These are phyloP conservation scores for Pao palembangensis DNA, from an alignment of 2,113 vertebrate species.

Conservation along the genomic window DNA sequence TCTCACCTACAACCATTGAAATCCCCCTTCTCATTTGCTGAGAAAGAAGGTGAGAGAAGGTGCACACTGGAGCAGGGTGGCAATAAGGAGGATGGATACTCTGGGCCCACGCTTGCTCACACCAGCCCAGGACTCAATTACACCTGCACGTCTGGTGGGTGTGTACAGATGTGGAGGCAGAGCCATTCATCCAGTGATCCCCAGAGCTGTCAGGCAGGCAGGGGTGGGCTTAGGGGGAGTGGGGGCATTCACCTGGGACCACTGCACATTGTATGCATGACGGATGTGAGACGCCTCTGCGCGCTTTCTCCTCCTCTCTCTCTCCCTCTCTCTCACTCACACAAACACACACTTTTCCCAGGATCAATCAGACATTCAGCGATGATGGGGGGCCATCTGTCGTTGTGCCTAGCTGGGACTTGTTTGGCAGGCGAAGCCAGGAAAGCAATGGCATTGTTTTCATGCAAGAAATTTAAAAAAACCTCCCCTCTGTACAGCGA, in stretches of 20 bases:
- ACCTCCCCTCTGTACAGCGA: slow-evolving; percentile 69
- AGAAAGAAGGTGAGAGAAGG: slow-evolving; percentile 20
- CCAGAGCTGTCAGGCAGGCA: slow-evolving; percentile 39
- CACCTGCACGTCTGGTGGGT: slow-evolving; percentile 63
- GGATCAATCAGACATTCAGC: slow-evolving; percentile 80
- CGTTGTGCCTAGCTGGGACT: slow-evolving; percentile 58
- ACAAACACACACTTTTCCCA: slow-evolving; percentile 47
- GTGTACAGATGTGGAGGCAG: slow-evolving; percentile 62
- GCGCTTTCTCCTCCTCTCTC: neutral
- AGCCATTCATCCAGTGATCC: slow-evolving; percentile 68
- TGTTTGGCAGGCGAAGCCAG: slow-evolving; percentile 76
- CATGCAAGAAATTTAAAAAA: slow-evolving; percentile 78
- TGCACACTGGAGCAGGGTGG: slow-evolving; percentile 48
- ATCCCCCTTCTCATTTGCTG: slow-evolving; percentile 46
- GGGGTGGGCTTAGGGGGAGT: neutral
- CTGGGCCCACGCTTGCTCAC: slow-evolving; percentile 48
- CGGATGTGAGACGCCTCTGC: slow-evolving; percentile 54
- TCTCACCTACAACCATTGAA: slow-evolving; percentile 1
- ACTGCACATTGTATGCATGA: slow-evolving; percentile 68
- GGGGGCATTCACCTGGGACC: slow-evolving; percentile 54
- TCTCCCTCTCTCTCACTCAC: neutral
- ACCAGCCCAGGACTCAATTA: slow-evolving; percentile 67
- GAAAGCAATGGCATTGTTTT: slow-evolving; percentile 76
- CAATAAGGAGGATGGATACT: slow-evolving; percentile 67
- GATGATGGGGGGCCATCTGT: slow-evolving; percentile 80